Base-by-base conservation (phyloP, 2,797 vertebrate species). In the Momotus momota region DNA sequence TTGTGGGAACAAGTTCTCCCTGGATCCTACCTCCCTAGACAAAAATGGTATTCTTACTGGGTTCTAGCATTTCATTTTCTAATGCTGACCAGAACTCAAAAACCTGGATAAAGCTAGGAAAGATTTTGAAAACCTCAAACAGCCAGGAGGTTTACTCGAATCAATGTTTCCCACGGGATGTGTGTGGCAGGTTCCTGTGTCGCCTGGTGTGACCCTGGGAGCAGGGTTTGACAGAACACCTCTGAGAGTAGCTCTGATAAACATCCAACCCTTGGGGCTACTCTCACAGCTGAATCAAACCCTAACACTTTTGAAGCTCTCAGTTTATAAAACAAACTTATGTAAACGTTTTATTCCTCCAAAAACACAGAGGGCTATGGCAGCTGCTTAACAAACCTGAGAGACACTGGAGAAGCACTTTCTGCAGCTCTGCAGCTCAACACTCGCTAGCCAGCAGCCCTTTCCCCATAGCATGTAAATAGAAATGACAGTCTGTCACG, bases 381-480 rank as follows among this genome's bases (percentile, higher is more conserved):
- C 21, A 86, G 72, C 45, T 64, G 48, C 52, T 88, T 78, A 67
- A 33, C 43, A 71, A 78, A 52, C 25, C 40, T 38, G 8, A 46
- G 60, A 60, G 52, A 27, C 9, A 6, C 23, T 27, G 23, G 60
- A 82, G 60, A 29, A 69, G 41, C 51, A 15, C 26, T 67, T 35
- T 38, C 2, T 3, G 54, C 66, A 74, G 51, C 57, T 78, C 84
- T 64, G 35, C 46, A 43, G 64, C 46, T 31, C 0, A 0, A 17
- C 2, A 2, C 43, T 94, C 1, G 0, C 26, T 12, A 27, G 14
- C 21, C 60, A 52, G n/a, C 55, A 57, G 10, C 51, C 4, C 0
- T 0, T 81, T 52, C 81, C n/a, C 58, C 19, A 2, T 6, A 49
- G 26, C 26, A 7, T 11, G 7, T 61, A 51, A 86, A 29, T 69